These are phyloP conservation scores for Odontocerum albicorne DNA, from an alignment of 2,888 invertebrate species.

Conservation along the genomic window DNA sequence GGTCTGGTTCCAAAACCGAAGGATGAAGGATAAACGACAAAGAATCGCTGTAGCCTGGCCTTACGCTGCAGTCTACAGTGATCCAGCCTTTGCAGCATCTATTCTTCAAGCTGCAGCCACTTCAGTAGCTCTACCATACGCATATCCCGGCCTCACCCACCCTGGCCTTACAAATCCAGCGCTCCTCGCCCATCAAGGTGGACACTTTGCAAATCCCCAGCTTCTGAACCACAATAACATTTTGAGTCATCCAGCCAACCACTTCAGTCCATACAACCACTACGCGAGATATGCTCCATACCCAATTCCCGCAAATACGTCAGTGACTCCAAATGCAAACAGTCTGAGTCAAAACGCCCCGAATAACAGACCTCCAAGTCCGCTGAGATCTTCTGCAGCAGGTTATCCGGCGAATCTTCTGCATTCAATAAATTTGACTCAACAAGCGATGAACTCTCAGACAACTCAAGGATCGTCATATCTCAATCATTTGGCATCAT, in stretches of 20 bases:
- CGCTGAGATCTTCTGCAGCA: conserved; percentile 37
- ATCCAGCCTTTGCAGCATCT: conserved; percentile 91
- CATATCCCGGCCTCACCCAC: conserved; percentile 50
- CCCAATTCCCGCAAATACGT: conserved; percentile 51
- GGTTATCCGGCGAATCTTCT: conserved; percentile 40
- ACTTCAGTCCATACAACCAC: conserved; percentile 60
- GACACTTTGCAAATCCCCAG: conserved; percentile 58
- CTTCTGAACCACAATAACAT: conserved; percentile 49
- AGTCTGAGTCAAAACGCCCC: conserved; percentile 41
- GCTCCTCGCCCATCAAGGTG: conserved; percentile 56
- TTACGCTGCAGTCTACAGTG: conserved; percentile 90
- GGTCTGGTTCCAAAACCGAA: conserved; percentile 97
- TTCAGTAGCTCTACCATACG: conserved; percentile 66
- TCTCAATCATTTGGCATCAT: conserved; percentile 17
- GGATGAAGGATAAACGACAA: conserved; percentile 98
- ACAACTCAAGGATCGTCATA: conserved; percentile 18
- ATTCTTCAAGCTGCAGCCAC: conserved; percentile 87
- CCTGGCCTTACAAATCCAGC: conserved; percentile 55
- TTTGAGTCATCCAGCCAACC: conserved; percentile 52
- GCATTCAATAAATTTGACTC: conserved; percentile 28
- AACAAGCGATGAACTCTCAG: conserved; percentile 26
- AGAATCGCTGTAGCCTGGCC: conserved; percentile 95
- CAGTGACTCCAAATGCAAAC: conserved; percentile 49
- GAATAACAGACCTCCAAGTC: conserved; percentile 42
- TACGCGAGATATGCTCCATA: conserved; percentile 57